phyloP scores from a whole-genome alignment of 2,113 vertebrate species.

The Phylloscopus whistleri region DNA sequence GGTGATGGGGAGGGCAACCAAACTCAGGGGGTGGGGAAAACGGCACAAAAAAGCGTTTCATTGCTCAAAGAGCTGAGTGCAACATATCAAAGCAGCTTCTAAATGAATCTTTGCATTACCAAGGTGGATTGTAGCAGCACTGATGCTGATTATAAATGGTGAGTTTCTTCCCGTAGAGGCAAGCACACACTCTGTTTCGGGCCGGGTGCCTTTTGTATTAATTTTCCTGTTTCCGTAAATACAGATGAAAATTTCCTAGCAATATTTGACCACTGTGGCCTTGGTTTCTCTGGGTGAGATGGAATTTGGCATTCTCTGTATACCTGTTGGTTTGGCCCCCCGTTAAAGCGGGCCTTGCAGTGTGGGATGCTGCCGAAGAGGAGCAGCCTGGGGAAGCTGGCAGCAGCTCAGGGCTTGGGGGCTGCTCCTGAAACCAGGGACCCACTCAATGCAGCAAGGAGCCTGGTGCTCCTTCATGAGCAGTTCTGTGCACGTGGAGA shows the following conservation, averaged over 20 bases:
- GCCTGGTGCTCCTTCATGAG: neutral
- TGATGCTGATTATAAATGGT: neutral
- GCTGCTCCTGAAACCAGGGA: neutral
- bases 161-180: neutral
- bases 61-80: neutral
- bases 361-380: neutral
- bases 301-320: neutral
- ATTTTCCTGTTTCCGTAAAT: neutral
- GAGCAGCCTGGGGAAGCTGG: neutral
- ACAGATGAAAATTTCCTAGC: neutral
- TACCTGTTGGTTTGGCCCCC: neutral
- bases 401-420: neutral
- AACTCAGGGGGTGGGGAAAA: neutral
- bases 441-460: neutral
- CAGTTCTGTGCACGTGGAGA: neutral
- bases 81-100: neutral
- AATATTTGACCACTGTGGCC: neutral
- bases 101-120: neutral
- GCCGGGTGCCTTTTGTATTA: neutral
- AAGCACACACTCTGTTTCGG: rapidly evolving
- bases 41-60: neutral
- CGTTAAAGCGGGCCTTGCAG: neutral
- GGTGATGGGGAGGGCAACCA: neutral
- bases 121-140: neutral
- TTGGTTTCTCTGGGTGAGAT: neutral